phyloP scores from a whole-genome alignment of 37 sponge, comb jelly and placozoan genomes.

The Oopsacas minuta region DNA sequence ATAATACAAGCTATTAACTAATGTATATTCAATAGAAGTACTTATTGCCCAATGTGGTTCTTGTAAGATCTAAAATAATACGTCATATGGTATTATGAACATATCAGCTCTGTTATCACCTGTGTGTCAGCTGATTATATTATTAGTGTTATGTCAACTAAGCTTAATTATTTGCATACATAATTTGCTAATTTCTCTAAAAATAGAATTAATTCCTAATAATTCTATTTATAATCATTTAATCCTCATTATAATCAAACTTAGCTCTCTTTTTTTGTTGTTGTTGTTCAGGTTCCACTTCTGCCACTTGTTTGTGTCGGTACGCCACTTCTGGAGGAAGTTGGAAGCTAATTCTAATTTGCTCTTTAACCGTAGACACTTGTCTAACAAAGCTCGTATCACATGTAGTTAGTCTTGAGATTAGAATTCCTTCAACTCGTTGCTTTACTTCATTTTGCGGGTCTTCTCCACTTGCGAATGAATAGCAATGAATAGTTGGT shows the following conservation, averaged over 20 bases:
- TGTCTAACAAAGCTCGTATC: constrained; percentile 35
- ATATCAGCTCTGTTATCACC: no score
- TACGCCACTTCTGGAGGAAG: constrained; percentile 38
- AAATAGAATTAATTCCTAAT: neutral
- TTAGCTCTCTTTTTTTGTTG: constrained; percentile 15
- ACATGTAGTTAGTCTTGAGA: constrained; percentile 20
- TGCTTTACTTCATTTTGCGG: constrained; percentile 24
- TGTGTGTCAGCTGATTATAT: no score
- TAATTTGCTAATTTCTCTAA: neutral
- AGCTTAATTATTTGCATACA: no score
- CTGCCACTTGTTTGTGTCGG: neutral
- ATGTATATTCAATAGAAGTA: no score
- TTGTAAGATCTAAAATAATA: no score
- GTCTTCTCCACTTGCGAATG: constrained; percentile 52
- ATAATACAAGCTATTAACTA: no score
- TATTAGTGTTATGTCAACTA: no score
- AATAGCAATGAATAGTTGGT: constrained; percentile 70
- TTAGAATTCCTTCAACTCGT: constrained; percentile 21
- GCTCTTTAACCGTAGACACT: constrained; percentile 61
- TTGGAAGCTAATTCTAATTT: constrained; percentile 61
- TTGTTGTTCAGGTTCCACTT: neutral
- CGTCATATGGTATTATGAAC: no score
- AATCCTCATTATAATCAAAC: neutral
- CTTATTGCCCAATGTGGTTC: no score
- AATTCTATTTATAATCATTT: neutral